Evolutionary conservation across 2,888 invertebrate genomes (phyloP), one percentile per base, ranked within the genome.

Genomic region (Actias luna): DNA sequence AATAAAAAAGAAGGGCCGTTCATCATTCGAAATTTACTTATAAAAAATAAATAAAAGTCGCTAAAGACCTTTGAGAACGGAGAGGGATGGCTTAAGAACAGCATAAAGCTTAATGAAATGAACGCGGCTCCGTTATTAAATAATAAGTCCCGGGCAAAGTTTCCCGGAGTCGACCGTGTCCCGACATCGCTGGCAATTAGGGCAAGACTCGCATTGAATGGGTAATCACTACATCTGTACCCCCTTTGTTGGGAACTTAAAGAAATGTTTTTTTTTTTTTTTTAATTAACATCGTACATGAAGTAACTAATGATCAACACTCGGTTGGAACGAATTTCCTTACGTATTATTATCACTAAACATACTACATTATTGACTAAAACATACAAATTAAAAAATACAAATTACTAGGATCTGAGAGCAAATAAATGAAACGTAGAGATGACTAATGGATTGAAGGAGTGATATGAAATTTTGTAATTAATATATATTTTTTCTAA

Each of bases 71-170:
- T 55, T 55, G 27, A 55, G 29, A 55, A 50, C 25, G 8, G 8
- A n/a, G 55, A 16, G 29, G n/a, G 29, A 3, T 5, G 55, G 18
- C 14, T 55, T 29, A 29, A 27, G 16, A 55, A 29, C 29, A 55
- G 16, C 27, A 55, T n/a, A 29, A 29, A 55, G 55, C 55, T 27
- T 55, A 55, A 55, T 29, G n/a, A 52, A 61, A 35, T 55, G 52
- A 55, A 52, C 33, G 61, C 39, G 5, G 46, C 61, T 55, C 61
- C 55, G 29, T 55, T 55, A 55, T 55, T 55, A 18, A 55, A 55
- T 55, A 55, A 55, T 55, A 55, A 55, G 29, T 55, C 46, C 46
- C 29, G 29, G 29, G 55, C 1, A 29, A 55, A 29, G 29, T 55
- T 55, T 16, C 46, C 12, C 25, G 1, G 18, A 18, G 18, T 42